phyloP scores from a whole-genome alignment of 64 coral and sea anemone genomes.

The Actinia equina region DNA sequence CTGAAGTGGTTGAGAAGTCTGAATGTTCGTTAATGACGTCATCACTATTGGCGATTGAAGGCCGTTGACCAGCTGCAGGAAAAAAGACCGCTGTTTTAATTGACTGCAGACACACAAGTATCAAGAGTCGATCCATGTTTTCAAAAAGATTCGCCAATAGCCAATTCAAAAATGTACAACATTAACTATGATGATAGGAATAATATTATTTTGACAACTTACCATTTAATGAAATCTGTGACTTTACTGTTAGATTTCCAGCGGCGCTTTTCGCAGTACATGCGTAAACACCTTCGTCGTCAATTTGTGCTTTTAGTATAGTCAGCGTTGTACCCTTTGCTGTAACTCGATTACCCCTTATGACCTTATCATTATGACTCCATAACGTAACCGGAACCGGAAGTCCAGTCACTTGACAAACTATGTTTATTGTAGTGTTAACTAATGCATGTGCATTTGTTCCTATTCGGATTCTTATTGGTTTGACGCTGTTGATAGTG shows the following conservation, averaged over 20 bases:
- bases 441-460: slow-evolving; percentile 34
- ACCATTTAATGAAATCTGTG: slow-evolving; percentile 37
- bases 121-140: background rate
- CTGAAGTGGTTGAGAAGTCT: background rate
- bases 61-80: background rate
- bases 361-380: background rate
- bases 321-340: background rate
- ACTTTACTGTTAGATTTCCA: slow-evolving; percentile 23
- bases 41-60: background rate
- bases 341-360: background rate
- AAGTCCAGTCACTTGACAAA: slow-evolving; percentile 39
- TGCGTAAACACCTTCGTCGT: slow-evolving; percentile 29
- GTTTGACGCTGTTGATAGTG: background rate
- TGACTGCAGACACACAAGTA: background rate
- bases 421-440: slow-evolving; percentile 57
- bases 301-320: background rate
- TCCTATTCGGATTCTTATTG: slow-evolving; percentile 21
- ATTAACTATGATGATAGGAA: too few relatives aligned
- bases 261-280: slow-evolving; percentile 31
- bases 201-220: background rate
- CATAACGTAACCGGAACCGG: slow-evolving; percentile 35
- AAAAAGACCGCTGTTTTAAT: too few relatives aligned
- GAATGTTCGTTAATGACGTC: slow-evolving; percentile 4
- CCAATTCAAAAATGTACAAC: too few relatives aligned
- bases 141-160: too few relatives aligned